phyloP scores from a whole-genome alignment of 2,888 invertebrate genomes.

The Teinopalpus imperialis region DNA sequence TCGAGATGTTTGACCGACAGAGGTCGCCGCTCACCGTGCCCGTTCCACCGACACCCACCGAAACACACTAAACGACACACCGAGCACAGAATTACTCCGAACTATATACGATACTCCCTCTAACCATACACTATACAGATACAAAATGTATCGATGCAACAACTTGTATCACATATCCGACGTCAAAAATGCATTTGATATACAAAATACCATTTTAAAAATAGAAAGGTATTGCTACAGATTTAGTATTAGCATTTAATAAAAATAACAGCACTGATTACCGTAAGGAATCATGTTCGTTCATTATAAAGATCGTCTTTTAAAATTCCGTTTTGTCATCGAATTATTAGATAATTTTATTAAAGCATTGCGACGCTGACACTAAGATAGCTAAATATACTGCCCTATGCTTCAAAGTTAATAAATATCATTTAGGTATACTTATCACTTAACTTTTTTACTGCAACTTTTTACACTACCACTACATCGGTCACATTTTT shows the following conservation, averaged over 20 bases:
- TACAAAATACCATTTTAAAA: background rate
- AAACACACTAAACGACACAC: slow-evolving; percentile 41
- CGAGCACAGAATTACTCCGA: slow-evolving; percentile 1
- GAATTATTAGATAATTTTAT: slow-evolving; percentile 17
- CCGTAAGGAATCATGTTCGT: background rate
- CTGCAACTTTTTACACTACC: background rate
- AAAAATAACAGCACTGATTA: background rate
- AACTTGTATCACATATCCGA: background rate
- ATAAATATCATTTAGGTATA: background rate
- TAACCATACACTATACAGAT: background rate
- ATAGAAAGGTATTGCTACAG: background rate
- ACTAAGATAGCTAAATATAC: slow-evolving; percentile 10
- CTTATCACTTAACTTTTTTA: slow-evolving; percentile 10
- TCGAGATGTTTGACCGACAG: slow-evolving; percentile 80
- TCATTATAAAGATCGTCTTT: slow-evolving; percentile 4
- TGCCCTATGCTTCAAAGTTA: slow-evolving; percentile 15
- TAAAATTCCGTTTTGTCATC: slow-evolving; percentile 5
- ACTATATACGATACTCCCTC: background rate
- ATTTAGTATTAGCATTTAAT: slow-evolving; percentile 6
- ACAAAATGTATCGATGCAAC: background rate
- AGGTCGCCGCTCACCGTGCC: slow-evolving; percentile 69
- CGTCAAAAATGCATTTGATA: background rate
- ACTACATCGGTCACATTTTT: slow-evolving; percentile 12
- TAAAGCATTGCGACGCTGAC: slow-evolving; percentile 2
- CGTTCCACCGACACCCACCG: slow-evolving; percentile 56